These are phyloP conservation scores for Pediacus dermestoides DNA, from an alignment of 2,888 invertebrate genomes.

Conservation along the genomic window DNA sequence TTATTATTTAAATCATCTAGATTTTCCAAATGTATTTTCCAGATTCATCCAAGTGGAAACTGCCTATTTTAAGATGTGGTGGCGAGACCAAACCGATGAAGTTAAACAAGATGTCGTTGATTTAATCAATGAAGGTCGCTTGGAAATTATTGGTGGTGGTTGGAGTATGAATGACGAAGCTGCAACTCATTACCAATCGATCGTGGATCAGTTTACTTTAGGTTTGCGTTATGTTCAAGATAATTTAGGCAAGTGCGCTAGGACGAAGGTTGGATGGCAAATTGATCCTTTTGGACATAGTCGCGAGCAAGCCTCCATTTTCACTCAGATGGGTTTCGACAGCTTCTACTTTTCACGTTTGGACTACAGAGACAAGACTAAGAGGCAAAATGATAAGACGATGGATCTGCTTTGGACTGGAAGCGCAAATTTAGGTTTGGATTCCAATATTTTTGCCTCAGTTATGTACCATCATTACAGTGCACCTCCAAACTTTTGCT, in stretches of 20 bases:
- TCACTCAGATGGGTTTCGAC: conserved; percentile 80
- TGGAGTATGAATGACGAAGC: conserved; percentile 63
- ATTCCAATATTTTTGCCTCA: conserved; percentile 38
- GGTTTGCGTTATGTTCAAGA: conserved; percentile 59
- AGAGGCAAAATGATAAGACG: conserved; percentile 54
- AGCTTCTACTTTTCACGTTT: conserved; percentile 77
- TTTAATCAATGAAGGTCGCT: conserved; percentile 58
- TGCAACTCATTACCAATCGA: conserved; percentile 62
- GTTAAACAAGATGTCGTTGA: conserved; percentile 54
- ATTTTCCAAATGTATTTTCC: conserved; percentile 6
- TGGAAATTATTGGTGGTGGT: conserved; percentile 59
- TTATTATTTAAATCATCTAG: too few species aligned
- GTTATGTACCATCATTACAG: conserved; percentile 48
- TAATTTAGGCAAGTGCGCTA: conserved; percentile 65
- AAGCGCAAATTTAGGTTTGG: conserved; percentile 44
- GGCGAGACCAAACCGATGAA: conserved; percentile 60
- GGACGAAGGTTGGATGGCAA: conserved; percentile 72
- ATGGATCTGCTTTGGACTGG: conserved; percentile 81
- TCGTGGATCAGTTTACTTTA: conserved; percentile 67
- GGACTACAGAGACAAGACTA: conserved; percentile 73
- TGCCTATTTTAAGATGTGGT: conserved; percentile 76
- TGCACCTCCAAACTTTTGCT: conserved; percentile 60
- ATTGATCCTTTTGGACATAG: conserved; percentile 83
- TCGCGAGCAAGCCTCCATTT: conserved; percentile 72
- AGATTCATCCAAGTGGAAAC: conserved; percentile 79